Conservation (phyloP, 2,113 vertebrate genomes). For the Silurus meridionalis region DNA sequence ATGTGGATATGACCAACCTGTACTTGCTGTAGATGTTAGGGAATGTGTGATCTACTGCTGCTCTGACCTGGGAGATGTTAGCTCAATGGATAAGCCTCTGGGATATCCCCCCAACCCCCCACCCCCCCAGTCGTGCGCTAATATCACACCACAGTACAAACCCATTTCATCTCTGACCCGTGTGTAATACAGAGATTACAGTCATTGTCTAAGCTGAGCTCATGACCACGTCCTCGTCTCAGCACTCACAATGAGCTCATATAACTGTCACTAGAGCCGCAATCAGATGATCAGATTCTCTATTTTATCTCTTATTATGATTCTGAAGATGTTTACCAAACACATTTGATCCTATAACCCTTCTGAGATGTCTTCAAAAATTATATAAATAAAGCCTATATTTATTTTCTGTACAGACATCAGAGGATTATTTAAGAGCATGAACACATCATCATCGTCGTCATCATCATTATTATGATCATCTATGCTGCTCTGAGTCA, state of each 20-base stretch:
- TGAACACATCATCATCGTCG: constrained; percentile 28
- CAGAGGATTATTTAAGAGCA: not conserved
- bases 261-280: not conserved
- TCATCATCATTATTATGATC: constrained; percentile 12
- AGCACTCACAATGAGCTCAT: constrained; percentile 22
- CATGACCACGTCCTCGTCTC: constrained; percentile 27
- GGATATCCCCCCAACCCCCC: no score
- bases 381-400: not conserved
- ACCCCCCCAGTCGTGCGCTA: not conserved
- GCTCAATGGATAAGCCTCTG: no score
- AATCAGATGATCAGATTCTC: not conserved
- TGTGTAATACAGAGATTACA: not conserved
- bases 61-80: not conserved
- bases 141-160: not conserved
- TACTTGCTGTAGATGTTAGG: not conserved
- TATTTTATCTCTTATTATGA: not conserved
- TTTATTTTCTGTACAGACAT: not conserved
- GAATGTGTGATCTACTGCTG: no score
- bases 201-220: not conserved
- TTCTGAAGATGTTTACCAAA: not conserved
- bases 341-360: not conserved
- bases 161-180: not conserved
- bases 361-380: not conserved
- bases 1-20: no score
- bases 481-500: constrained; percentile 45